A percentile compares a stretch with the other conserved stretches of the same genome.
Evolutionary conservation across 2,797 vertebrate genomes (phyloP).

Genomic region (Echeneis naucrates): DNA sequence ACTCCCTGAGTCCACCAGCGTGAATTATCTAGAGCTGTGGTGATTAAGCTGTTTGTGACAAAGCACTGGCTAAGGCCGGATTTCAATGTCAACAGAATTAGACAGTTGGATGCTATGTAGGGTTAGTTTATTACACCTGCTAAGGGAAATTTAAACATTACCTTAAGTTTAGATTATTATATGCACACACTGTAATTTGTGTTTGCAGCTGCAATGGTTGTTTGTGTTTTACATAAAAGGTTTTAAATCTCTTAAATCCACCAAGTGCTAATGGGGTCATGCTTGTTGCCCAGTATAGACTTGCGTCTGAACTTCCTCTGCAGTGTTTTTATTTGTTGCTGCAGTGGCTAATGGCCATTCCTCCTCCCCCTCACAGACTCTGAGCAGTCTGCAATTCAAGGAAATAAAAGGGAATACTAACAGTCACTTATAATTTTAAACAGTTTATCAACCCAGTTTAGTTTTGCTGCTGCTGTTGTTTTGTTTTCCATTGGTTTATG

Average conservation of each 20-base stretch:
- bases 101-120: background rate
- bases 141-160: constrained; percentile 15
- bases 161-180: constrained; percentile 15
- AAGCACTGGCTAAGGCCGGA: background rate
- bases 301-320: constrained; percentile 1
- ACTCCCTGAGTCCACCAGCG: constrained; percentile 1
- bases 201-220: constrained; percentile 9
- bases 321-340: constrained; percentile 18
- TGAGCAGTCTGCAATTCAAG: background rate
- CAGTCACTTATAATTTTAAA: background rate
- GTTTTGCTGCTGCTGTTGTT: background rate
- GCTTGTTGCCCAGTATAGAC: background rate
- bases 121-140: constrained; percentile 13
- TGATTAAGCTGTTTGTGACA: background rate
- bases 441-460: background rate
- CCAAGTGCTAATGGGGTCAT: constrained; percentile 8
- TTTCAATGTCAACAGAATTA: background rate
- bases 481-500: background rate
- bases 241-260: constrained; percentile 17
- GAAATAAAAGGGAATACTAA: constrained; percentile 2
- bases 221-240: constrained; percentile 37
- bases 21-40: background rate
- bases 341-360: constrained; percentile 26
- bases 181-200: background rate
- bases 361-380: constrained; percentile 8